Evolutionary conservation across 2,888 invertebrate genomes (phyloP).

Genomic region (Pinctada fucata): DNA sequence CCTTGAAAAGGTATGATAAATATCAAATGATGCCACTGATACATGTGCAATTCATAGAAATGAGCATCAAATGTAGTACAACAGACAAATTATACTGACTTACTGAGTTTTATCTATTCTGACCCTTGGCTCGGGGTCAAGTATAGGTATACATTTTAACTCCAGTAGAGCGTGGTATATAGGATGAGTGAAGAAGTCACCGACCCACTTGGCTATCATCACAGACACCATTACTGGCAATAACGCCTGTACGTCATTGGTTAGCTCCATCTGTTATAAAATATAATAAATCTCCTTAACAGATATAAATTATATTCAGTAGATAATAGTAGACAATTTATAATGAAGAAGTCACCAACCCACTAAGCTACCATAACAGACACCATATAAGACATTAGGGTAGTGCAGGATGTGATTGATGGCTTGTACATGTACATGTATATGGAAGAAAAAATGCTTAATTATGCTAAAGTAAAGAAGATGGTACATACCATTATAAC

Average conservation of each 20-base stretch:
- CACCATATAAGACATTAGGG: no score
- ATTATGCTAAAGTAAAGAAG: no score
- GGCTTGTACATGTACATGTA: no score
- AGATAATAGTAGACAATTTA: no score
- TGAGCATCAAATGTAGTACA: no score
- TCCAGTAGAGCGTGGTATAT: conserved; percentile 78
- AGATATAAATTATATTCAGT: background rate
- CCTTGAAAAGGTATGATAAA: no score
- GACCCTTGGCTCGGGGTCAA: conserved; percentile 74
- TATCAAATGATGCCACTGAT: no score
- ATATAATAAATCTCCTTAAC: background rate
- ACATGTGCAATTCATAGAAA: no score
- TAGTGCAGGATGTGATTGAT: no score
- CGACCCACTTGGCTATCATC: conserved; percentile 78
- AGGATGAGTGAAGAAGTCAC: conserved; percentile 78
- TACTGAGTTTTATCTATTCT: conserved; percentile 56
- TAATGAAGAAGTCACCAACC: no score
- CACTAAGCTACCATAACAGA: no score
- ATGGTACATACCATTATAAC: conserved; percentile 73
- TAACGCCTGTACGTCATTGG: conserved; percentile 78
- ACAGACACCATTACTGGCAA: conserved; percentile 78
- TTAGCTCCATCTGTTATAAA: conserved; percentile 75
- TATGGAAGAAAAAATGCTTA: no score
- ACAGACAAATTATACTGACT: conserved; percentile 13
- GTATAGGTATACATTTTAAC: conserved; percentile 78